Conservation (phyloP, 2,888 invertebrate genomes). For the Laothoe populi region DNA sequence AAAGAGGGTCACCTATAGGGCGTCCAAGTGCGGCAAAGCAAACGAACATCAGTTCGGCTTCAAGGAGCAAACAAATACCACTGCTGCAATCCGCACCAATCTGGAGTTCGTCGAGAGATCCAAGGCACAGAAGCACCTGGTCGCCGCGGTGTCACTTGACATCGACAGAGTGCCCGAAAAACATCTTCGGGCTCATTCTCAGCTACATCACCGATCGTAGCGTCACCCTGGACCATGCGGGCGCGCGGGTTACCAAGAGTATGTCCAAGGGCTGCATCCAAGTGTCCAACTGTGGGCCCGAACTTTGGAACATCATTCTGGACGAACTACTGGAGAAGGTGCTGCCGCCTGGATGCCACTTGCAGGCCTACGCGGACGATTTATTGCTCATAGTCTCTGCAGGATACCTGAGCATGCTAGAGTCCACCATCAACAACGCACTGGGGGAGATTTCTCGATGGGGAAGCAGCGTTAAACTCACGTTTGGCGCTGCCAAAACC, state of each 20-base stretch:
- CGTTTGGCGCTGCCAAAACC: neutral
- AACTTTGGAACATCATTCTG: no score
- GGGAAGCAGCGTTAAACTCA: neutral
- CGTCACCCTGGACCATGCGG: slow-evolving; percentile 32
- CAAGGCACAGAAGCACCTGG: slow-evolving; percentile 26
- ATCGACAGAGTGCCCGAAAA: slow-evolving; percentile 33
- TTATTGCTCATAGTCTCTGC: neutral
- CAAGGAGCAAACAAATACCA: slow-evolving; percentile 34
- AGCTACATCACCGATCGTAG: slow-evolving; percentile 33
- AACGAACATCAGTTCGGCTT: slow-evolving; percentile 36
- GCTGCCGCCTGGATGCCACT: neutral
- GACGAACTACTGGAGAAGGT: no score
- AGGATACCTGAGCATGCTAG: neutral
- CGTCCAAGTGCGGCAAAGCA: neutral
- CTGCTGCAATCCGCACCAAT: slow-evolving; percentile 27
- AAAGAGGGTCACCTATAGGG: neutral
- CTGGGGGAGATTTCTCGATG: neutral
- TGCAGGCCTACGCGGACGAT: no score
- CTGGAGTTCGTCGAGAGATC: slow-evolving; percentile 18
- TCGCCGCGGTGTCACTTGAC: neutral
- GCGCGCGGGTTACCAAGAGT: neutral
- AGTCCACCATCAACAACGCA: neutral
- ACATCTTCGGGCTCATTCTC: slow-evolving; percentile 34
- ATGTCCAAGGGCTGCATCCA: neutral
- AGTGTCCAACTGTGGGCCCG: no score